A percentile compares a stretch with the other conserved stretches of the same genome.
phyloP scores from a whole-genome alignment of 2,888 invertebrate species.

The Busseola fusca region DNA sequence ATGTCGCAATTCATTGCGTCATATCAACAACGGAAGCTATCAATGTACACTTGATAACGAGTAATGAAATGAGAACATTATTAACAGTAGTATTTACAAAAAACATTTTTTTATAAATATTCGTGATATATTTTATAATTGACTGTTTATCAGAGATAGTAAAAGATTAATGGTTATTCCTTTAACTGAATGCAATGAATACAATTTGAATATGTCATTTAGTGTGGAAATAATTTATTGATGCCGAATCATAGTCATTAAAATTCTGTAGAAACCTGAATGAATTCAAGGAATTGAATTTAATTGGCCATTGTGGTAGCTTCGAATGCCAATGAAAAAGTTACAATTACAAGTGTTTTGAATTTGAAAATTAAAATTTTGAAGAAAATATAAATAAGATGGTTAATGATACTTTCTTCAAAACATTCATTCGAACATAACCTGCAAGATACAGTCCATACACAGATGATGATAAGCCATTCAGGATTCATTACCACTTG shows the following conservation, averaged over 20 bases:
- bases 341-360: too few relatives aligned
- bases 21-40: constrained; percentile 43
- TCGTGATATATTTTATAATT: constrained; percentile 47
- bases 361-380: neutral
- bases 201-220: constrained; percentile 51
- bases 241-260: constrained; percentile 36
- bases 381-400: neutral
- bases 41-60: constrained; percentile 36
- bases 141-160: constrained; percentile 67
- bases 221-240: constrained; percentile 43
- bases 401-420: too few relatives aligned
- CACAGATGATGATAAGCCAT: constrained; percentile 11
- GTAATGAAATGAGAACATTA: constrained; percentile 40
- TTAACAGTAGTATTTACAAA: constrained; percentile 8
- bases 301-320: neutral
- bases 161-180: constrained; percentile 75
- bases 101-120: constrained; percentile 51
- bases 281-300: constrained; percentile 19
- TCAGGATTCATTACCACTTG: constrained; percentile 37
- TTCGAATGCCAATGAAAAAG: neutral
- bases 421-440: neutral
- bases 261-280: neutral
- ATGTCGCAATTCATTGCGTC: constrained; percentile 44
- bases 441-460: neutral
- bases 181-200: constrained; percentile 69